Evolutionary conservation across 2,888 invertebrate genomes (phyloP), one percentile per base, ranked within the genome.

Genomic region (Clanis bilineata): DNA sequence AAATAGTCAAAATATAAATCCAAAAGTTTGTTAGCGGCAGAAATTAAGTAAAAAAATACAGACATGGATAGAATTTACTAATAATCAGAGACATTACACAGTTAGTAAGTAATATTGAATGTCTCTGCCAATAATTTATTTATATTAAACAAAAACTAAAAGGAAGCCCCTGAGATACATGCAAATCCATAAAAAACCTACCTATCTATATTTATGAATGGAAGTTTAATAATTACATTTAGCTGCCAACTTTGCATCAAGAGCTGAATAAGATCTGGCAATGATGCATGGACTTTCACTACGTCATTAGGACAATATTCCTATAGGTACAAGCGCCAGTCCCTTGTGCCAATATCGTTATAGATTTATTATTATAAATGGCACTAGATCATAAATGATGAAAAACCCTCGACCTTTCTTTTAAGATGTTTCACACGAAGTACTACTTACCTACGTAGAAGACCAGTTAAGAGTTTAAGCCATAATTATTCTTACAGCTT

Each of bases 181-280:
- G 3, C n/a, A 2, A 15, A 62, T 9, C 36, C 6, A 4, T 12
- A 12, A 41, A 12, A 43, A 57, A 22, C n/a, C n/a, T n/a, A 54
- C 18, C 43, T 15, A 10, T 28, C 51, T 65, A 43, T 21, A 51
- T 58, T 58, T 58, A 47, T 47, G 47, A 47, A 47, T 58, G 58
- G 38, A 47, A 38, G 25, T 45, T 23, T 7, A 9, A 39, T 22
- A 32, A 58, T 58, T 28, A 4, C 47, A 51, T 7, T 4, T 3
- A 4, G 47, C 41, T 39, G 58, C 39, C 39, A 51, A 58, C 3
- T 51, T 51, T 38, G 51, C 51, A 39, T 15, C 51, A 18, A 28
- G 9, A 18, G 51, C 51, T 32, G 10, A 28, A 47, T 25, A 51
- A 32, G 18, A 32, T 32, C 51, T 51, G 51, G 28, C 28, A 51